A percentile compares a stretch with the other conserved stretches of the same genome.
Evolutionary conservation across 2,888 invertebrate species (phyloP).

Genomic region (Chymomyza procnemis): DNA sequence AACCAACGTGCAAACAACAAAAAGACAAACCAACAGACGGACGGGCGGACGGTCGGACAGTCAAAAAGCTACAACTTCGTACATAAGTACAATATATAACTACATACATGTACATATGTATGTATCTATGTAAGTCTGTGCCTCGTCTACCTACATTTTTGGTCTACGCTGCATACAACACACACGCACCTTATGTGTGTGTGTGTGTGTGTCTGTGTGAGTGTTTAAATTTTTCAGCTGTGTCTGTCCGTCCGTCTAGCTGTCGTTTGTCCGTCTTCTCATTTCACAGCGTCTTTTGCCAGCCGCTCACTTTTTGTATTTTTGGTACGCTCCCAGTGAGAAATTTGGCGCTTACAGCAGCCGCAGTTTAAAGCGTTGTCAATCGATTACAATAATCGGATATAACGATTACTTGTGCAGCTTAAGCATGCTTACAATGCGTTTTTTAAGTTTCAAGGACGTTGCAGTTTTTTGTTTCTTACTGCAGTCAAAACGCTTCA

Average conservation of each 20-base stretch:
- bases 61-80: neutral
- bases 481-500: too few species aligned
- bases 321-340: too few species aligned
- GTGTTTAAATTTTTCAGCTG: constrained; percentile 57
- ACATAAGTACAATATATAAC: too few species aligned
- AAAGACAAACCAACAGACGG: neutral
- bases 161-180: constrained; percentile 61
- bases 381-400: too few species aligned
- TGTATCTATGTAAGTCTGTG: constrained; percentile 26
- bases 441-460: too few species aligned
- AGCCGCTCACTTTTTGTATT: constrained; percentile 66
- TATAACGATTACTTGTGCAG: too few species aligned
- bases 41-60: neutral
- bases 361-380: neutral
- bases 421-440: too few species aligned
- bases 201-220: neutral
- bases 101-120: constrained; percentile 51
- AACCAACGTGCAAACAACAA: neutral
- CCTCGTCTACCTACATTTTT: constrained; percentile 40
- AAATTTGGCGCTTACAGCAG: too few species aligned
- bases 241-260: constrained; percentile 40
- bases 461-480: too few species aligned
- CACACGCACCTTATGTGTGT: neutral
- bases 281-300: constrained; percentile 45
- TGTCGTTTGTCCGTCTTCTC: neutral